Base-by-base conservation (phyloP, 2,888 invertebrate species). In the Zaprionus lineosus region DNA sequence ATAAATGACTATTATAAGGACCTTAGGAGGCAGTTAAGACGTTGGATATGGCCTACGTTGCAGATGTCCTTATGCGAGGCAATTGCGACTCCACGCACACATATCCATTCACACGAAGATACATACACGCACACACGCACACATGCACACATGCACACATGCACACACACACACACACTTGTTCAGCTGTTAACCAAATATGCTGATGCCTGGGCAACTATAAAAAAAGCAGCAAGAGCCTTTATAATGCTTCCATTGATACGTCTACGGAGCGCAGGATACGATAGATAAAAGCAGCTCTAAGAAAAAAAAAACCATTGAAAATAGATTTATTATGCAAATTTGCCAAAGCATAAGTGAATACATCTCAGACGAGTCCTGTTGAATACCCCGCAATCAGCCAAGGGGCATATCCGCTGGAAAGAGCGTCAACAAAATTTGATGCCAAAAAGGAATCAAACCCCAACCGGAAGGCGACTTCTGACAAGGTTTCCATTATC, bases 281-380 rank as follows among this genome's bases (percentile, higher is more conserved):
- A 37, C 33, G 51, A 59, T 46, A 39, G 52, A 53, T 56, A 74
- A 52, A 53, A 48, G 33, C 29, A 29, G 28, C 26, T 53, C 39
- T 9, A 26, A 33, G 12, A 34, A 62, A 48, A 63, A 44, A 40
- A 60, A 66, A 84, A 62, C 75, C 75, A 84, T 83, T 82, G 79
- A 73, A 83, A 86, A 82, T 86, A 84, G 85, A 86, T 86, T 83
- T 83, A 84, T 73, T 86, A 83, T 83, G 82, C 68, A 86, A 83
- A 83, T 84, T 86, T 73, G 74, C 77, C 47, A 59, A 62, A 64
- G 74, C 69, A 67, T 72, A 77, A 82, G 82, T 68, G 74, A 81
- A 77, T 64, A 74, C 65, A 60, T 52, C 51, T 36, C 47, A 68
- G 68, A 67, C 62, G 41, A 26, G 26, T 36, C 33, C 31, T 50